These are phyloP conservation scores for Clistopyga incitator DNA, from an alignment of 2,888 invertebrate species.

Conservation along the genomic window DNA sequence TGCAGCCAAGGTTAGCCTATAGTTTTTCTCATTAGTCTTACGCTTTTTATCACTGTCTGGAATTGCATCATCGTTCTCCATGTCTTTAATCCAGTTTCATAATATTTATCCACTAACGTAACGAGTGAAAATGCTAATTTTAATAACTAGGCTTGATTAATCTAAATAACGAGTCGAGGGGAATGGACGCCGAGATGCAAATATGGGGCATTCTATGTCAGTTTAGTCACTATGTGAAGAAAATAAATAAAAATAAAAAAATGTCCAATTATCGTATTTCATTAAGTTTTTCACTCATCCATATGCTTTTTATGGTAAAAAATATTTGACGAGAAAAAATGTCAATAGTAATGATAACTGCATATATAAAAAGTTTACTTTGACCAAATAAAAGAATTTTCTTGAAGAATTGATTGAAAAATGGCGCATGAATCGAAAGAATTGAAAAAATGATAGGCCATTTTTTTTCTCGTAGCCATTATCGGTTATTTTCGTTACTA, in stretches of 20 bases:
- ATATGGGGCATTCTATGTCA: not conserved
- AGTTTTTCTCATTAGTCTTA: conserved; percentile 10
- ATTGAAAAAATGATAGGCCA: too few relatives aligned
- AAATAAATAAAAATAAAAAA: not conserved
- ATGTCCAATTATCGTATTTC: not conserved
- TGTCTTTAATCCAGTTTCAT: conserved; percentile 46
- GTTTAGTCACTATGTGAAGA: not conserved
- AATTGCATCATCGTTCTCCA: conserved; percentile 39
- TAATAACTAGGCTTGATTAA: conserved; percentile 28
- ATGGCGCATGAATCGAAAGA: too few relatives aligned
- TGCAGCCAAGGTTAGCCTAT: conserved; percentile 30
- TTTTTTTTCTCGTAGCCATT: too few relatives aligned
- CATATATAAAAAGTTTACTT: too few relatives aligned
- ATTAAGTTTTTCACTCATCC: not conserved
- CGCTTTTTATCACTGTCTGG: not conserved
- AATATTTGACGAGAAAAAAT: not conserved
- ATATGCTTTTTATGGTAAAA: not conserved
- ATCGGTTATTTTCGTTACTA: too few relatives aligned
- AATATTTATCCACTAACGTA: conserved; percentile 12
- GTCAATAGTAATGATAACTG: too few relatives aligned
- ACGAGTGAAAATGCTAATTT: conserved; percentile 29
- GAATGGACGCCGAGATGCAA: not conserved
- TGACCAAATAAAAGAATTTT: too few relatives aligned
- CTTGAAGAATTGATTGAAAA: too few relatives aligned
- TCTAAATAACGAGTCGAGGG: conserved; percentile 7